Conservation (phyloP, 2,797 vertebrate species). For the Lerista edwardsae region DNA sequence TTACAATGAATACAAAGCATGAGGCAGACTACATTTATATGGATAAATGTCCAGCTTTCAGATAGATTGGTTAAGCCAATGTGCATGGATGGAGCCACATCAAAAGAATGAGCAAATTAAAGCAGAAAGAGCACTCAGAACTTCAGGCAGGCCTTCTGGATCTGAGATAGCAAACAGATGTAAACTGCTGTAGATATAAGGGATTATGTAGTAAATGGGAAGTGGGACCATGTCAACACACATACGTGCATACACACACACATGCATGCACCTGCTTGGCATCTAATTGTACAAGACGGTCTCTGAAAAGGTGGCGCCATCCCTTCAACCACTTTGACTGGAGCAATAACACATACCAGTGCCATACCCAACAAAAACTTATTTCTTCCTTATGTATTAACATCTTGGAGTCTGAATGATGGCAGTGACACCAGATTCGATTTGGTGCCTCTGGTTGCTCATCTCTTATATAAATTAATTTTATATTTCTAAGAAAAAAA, state of each 20-base stretch:
- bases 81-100: background rate
- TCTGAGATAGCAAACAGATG: background rate
- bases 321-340: background rate
- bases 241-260: background rate
- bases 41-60: background rate
- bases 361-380: background rate
- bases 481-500: background rate
- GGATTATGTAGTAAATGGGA: background rate
- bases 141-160: background rate
- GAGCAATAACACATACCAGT: background rate
- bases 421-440: background rate
- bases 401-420: background rate
- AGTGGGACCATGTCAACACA: background rate
- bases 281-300: background rate
- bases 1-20: slow-evolving; percentile 1
- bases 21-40: background rate
- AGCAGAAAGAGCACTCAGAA: background rate
- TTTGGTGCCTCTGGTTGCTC: too few species aligned
- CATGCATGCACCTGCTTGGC: too few species aligned
- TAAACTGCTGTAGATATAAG: too few species aligned
- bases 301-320: background rate
- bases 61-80: background rate
- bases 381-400: background rate
- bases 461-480: too few species aligned
- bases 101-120: background rate